A percentile compares a stretch with the other conserved stretches of the same genome.
Evolutionary conservation across 2,888 invertebrate genomes (phyloP).

Genomic region (Metallyticus violacea): DNA sequence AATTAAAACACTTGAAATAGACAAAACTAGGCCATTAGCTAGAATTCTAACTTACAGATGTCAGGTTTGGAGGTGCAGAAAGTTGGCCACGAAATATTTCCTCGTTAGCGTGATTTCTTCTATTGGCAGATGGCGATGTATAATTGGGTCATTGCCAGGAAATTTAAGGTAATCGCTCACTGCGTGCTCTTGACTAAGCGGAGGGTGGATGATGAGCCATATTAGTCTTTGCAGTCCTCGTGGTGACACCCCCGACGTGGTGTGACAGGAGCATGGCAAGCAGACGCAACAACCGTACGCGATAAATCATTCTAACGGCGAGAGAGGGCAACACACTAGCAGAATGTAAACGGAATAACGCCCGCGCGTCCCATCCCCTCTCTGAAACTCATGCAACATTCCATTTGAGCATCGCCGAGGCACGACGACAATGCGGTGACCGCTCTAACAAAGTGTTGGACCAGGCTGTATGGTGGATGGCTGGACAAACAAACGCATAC

Average conservation of each 20-base stretch:
- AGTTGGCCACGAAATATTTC: not conserved
- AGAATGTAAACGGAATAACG: not conserved
- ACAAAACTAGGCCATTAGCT: no score
- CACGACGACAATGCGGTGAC: not conserved
- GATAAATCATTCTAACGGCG: not conserved
- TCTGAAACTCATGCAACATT: no score
- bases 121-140: not conserved
- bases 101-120: not conserved
- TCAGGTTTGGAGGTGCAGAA: no score
- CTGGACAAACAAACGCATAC: not conserved
- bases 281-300: not conserved
- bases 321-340: not conserved
- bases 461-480: not conserved
- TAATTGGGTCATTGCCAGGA: not conserved
- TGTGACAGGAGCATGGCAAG: not conserved
- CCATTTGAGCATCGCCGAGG: not conserved
- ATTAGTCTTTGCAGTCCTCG: not conserved
- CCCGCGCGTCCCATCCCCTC: not conserved
- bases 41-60: no score
- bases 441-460: not conserved
- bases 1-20: no score
- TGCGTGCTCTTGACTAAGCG: no score
- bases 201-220: not conserved
- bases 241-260: not conserved
- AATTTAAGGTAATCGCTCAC: not conserved